Evolutionary conservation across 2,888 invertebrate genomes (phyloP).

Genomic region (Isotomurus palustris): DNA sequence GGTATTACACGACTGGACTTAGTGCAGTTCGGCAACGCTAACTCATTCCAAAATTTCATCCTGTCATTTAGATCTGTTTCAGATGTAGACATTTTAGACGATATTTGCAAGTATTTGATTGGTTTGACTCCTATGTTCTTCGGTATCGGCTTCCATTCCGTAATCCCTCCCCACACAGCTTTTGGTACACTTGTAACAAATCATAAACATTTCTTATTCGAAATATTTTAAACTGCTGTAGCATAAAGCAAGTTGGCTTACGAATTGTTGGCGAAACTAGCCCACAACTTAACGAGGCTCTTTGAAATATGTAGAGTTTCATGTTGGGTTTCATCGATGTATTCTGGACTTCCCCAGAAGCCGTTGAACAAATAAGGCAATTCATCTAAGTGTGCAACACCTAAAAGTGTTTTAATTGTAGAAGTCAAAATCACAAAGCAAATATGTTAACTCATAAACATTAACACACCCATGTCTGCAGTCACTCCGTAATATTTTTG

Average conservation of each 20-base stretch:
- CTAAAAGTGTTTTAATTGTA: conserved; percentile 3
- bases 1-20: too few relatives aligned
- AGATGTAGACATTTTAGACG: not conserved
- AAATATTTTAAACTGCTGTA: too few relatives aligned
- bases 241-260: too few relatives aligned
- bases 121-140: not conserved
- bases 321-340: conserved; percentile 5
- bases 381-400: conserved; percentile 18
- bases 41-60: conserved; percentile 6
- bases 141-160: not conserved
- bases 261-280: conserved; percentile 7
- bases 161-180: not conserved
- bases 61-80: not conserved
- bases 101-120: conserved; percentile 1
- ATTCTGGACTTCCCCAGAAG: conserved; percentile 14
- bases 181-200: not conserved
- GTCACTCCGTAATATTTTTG: not conserved
- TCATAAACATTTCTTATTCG: too few relatives aligned
- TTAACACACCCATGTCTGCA: conserved; percentile 15
- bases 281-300: conserved; percentile 20
- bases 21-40: too few relatives aligned
- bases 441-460: not conserved
- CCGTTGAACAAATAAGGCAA: conserved; percentile 21
- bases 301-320: conserved; percentile 15
- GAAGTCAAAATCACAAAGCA: not conserved